These are phyloP conservation scores for Drosophila tropicalis DNA, from an alignment of 1,140 invertebrate genomes.

Conservation along the genomic window DNA sequence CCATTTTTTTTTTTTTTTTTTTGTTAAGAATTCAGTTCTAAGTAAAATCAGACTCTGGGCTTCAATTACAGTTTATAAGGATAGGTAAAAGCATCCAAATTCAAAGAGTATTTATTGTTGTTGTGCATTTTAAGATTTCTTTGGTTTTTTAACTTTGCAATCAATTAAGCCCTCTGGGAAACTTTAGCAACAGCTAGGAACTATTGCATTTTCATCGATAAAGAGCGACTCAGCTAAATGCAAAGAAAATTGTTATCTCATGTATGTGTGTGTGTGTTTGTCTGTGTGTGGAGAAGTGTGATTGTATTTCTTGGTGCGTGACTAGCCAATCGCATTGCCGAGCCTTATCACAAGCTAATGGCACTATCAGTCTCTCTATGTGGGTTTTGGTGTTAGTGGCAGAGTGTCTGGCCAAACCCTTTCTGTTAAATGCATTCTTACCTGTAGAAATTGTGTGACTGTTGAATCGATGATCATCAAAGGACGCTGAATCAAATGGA, in stretches of 20 bases:
- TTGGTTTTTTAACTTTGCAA: constrained; percentile 62
- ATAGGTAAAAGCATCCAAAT: constrained; percentile 37
- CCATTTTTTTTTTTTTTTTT: background rate
- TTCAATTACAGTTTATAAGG: constrained; percentile 29
- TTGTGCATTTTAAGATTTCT: constrained; percentile 38
- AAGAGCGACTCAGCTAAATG: constrained; percentile 51
- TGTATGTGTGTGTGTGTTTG: constrained; percentile 27
- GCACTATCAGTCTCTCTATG: constrained; percentile 42
- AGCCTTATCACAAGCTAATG: constrained; percentile 58
- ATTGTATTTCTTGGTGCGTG: constrained; percentile 42
- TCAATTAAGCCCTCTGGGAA: constrained; percentile 36
- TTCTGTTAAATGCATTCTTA: constrained; percentile 81
- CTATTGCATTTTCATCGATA: background rate
- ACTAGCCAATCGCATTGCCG: constrained; percentile 67
- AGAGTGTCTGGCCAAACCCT: constrained; percentile 24
- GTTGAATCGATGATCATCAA: constrained; percentile 94
- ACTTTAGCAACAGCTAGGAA: constrained; percentile 3
- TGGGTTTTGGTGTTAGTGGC: constrained; percentile 10
- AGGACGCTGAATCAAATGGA: constrained; percentile 95
- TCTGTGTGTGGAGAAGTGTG: background rate
- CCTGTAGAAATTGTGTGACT: constrained; percentile 93
- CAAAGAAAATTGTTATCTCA: constrained; percentile 47
- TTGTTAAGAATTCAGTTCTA: constrained; percentile 66
- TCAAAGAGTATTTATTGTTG: constrained; percentile 19
- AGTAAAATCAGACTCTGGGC: constrained; percentile 80